phyloP scores from a whole-genome alignment of 2,888 invertebrate species.

The Morpho achilles region DNA sequence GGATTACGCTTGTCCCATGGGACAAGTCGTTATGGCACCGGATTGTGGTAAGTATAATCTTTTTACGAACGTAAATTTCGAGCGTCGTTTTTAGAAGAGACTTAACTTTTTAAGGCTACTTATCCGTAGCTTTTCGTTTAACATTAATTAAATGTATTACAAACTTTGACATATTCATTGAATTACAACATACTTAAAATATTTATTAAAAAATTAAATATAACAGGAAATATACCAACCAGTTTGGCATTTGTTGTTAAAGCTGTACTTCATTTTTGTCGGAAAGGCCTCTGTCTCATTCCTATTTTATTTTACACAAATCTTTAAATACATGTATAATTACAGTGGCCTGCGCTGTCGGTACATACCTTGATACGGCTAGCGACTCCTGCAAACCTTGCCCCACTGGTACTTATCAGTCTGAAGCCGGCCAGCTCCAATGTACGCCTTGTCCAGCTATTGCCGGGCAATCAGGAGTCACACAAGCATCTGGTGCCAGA shows the following conservation, averaged over 20 bases:
- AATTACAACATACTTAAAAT: too few relatives aligned
- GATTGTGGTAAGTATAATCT: conserved; percentile 86
- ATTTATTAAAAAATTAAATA: too few relatives aligned
- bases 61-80: too few relatives aligned
- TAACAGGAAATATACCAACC: too few relatives aligned
- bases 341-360: conserved; percentile 93
- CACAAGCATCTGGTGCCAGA: conserved; percentile 91
- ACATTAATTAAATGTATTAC: too few relatives aligned
- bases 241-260: too few relatives aligned
- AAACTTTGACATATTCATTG: too few relatives aligned
- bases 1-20: conserved; percentile 94
- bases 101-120: too few relatives aligned
- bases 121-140: too few relatives aligned
- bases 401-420: conserved; percentile 94
- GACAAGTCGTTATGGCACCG: conserved; percentile 95
- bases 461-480: conserved; percentile 93
- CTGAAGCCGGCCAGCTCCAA: conserved; percentile 92
- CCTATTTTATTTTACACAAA: background rate
- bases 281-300: too few relatives aligned
- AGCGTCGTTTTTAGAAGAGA: too few relatives aligned
- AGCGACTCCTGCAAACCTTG: conserved; percentile 90
- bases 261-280: too few relatives aligned
- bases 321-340: conserved; percentile 8
- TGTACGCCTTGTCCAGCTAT: conserved; percentile 95
- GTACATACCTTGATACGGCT: conserved; percentile 89